phyloP scores from a whole-genome alignment of 2,797 vertebrate species.

The Anguilla pacifica region DNA sequence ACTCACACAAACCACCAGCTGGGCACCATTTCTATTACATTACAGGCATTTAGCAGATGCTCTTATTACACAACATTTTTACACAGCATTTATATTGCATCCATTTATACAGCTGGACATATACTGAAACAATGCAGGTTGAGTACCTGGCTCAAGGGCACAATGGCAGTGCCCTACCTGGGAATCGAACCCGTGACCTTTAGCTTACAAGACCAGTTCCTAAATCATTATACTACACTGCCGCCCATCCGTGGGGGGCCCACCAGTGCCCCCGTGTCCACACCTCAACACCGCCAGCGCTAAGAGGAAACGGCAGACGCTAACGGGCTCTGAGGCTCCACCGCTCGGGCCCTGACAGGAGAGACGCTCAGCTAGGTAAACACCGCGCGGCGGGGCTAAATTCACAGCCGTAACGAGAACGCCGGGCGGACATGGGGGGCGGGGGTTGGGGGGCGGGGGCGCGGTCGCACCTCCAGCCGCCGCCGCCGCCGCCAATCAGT shows the following conservation, averaged over 20 bases:
- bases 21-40: not conserved
- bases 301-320: not conserved
- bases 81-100: too few relatives aligned
- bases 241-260: not conserved
- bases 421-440: not conserved
- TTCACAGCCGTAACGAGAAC: not conserved
- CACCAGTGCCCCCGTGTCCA: not conserved
- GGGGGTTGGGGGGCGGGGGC: not conserved
- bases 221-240: too few relatives aligned
- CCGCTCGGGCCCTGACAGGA: not conserved
- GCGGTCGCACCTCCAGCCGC: not conserved
- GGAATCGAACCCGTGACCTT: too few relatives aligned
- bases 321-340: not conserved
- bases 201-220: too few relatives aligned
- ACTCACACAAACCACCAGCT: not conserved
- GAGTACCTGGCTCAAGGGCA: too few relatives aligned
- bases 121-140: too few relatives aligned
- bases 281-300: not conserved
- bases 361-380: not conserved
- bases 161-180: too few relatives aligned
- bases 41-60: too few relatives aligned
- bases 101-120: too few relatives aligned
- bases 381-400: not conserved
- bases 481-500: not conserved
- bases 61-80: too few relatives aligned